These are phyloP conservation scores for Erythrolamprus reginae DNA, from an alignment of 2,113 vertebrate genomes.

Conservation along the genomic window DNA sequence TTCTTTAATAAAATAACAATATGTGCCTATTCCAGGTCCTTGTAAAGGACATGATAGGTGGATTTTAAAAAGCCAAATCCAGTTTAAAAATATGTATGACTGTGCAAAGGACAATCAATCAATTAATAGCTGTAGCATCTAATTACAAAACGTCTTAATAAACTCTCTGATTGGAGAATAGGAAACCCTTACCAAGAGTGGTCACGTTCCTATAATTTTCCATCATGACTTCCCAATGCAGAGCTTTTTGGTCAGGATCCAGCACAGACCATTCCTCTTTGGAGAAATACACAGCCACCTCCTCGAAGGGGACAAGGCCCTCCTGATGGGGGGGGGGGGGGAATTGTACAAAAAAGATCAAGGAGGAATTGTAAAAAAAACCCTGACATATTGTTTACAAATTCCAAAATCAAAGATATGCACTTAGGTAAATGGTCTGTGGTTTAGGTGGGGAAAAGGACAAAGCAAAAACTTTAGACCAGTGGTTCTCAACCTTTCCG, in stretches of 20 bases:
- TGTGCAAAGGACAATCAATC: no score
- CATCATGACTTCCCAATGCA: not conserved
- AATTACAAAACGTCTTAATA: not conserved
- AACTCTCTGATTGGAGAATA: not conserved
- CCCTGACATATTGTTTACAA: not conserved
- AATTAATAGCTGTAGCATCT: not conserved
- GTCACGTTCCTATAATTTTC: not conserved
- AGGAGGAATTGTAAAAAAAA: no score
- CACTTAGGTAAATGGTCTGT: not conserved
- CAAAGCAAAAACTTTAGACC: not conserved
- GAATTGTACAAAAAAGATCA: no score
- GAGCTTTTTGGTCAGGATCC: not conserved
- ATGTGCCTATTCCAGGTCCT: no score
- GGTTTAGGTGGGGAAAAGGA: not conserved
- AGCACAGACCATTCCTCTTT: not conserved
- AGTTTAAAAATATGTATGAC: no score
- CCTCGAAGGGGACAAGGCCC: not conserved
- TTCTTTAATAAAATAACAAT: no score
- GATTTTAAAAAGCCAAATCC: no score
- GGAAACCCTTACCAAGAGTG: not conserved
- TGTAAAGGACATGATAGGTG: no score
- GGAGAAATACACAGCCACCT: not conserved
- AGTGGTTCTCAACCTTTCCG: no score
- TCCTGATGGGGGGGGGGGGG: no score
- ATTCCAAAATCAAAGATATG: not conserved